These are phyloP conservation scores for Lontra canadensis DNA, from an alignment of 2,113 vertebrate species.

Conservation along the genomic window DNA sequence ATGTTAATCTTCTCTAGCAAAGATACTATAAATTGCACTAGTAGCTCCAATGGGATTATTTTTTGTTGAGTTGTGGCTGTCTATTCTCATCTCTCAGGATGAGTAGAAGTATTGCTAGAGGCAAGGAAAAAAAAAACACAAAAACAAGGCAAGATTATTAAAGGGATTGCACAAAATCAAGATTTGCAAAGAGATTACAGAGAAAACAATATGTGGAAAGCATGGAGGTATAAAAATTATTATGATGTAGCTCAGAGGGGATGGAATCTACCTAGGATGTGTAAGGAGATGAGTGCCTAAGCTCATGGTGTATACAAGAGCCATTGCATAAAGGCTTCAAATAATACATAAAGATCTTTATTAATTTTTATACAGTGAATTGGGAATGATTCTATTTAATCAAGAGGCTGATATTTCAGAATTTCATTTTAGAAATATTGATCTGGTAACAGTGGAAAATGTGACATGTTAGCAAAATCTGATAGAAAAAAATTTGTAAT, in stretches of 20 bases:
- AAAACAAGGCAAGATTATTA: background rate
- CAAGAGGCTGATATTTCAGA: background rate
- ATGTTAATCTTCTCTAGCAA: background rate
- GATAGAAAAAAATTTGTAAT: background rate
- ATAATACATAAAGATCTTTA: background rate
- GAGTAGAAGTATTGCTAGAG: background rate
- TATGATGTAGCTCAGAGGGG: background rate
- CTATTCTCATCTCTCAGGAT: background rate
- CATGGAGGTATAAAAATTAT: background rate
- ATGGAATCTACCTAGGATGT: background rate
- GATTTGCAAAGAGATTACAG: background rate
- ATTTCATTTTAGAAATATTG: background rate
- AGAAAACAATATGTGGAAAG: background rate
- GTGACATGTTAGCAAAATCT: background rate
- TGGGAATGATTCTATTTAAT: background rate
- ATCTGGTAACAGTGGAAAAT: background rate
- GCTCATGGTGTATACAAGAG: background rate
- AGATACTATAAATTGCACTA: background rate
- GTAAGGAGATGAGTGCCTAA: accelerated
- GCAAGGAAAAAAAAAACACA: background rate
- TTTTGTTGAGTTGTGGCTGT: background rate
- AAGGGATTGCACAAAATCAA: background rate
- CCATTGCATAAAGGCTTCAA: background rate
- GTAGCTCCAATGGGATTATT: background rate
- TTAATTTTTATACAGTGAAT: background rate